These are phyloP conservation scores for Acronicta aceris DNA, from an alignment of 2,888 invertebrate genomes.

Conservation along the genomic window DNA sequence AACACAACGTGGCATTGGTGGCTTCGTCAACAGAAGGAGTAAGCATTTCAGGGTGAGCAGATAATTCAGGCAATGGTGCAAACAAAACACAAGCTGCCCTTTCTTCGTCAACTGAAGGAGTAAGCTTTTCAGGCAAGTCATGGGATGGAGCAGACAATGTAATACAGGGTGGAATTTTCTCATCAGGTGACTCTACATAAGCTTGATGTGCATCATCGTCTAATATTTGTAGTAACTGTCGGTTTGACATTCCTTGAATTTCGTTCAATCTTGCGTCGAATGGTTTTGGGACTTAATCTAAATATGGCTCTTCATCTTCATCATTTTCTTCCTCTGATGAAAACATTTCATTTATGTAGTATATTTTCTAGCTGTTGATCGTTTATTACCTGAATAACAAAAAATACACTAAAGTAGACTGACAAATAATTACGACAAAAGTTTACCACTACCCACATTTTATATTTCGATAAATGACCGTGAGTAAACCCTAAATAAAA, in stretches of 20 bases:
- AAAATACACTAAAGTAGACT: not conserved
- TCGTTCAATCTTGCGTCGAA: conserved; percentile 3
- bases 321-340: conserved; percentile 4
- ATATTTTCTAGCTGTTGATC: not conserved
- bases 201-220: conserved; percentile 1
- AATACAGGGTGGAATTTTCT: too few relatives aligned
- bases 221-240: conserved; percentile 13
- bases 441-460: too few relatives aligned
- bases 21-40: too few relatives aligned
- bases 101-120: too few relatives aligned
- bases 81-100: too few relatives aligned
- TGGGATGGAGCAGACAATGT: too few relatives aligned
- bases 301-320: conserved; percentile 1
- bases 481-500: conserved; percentile 12
- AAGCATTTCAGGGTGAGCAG: too few relatives aligned
- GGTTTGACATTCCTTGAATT: conserved; percentile 14
- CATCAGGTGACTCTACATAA: too few relatives aligned
- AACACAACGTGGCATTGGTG: too few relatives aligned
- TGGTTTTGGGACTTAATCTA: conserved; percentile 8
- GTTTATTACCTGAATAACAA: conserved; percentile 3
- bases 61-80: too few relatives aligned
- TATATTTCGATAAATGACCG: not conserved
- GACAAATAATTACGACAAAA: too few relatives aligned
- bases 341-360: not conserved
- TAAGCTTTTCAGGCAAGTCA: too few relatives aligned